Conservation (phyloP, 2,888 invertebrate genomes). For the Trichopoda pennipes region DNA sequence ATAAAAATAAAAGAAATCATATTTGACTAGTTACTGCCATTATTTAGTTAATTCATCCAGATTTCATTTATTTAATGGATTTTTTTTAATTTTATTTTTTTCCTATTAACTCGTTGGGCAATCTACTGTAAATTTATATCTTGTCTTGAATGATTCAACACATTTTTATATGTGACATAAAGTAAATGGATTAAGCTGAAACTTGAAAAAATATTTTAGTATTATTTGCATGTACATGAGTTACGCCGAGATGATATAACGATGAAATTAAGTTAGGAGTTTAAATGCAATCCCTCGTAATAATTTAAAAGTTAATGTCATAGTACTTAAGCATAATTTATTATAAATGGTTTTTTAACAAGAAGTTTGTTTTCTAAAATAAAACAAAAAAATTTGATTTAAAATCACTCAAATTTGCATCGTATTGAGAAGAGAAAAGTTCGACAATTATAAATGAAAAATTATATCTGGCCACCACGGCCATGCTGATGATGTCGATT, state of each 20-base stretch:
- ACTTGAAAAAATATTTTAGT: neutral
- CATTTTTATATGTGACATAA: slow-evolving; percentile 4
- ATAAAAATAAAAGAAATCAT: slow-evolving; percentile 37
- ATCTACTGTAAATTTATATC: slow-evolving; percentile 16
- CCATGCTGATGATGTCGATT: too few relatives aligned
- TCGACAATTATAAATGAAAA: too few relatives aligned
- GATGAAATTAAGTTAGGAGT: too few relatives aligned
- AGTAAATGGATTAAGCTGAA: slow-evolving; percentile 5
- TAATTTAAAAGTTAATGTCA: too few relatives aligned
- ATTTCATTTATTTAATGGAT: slow-evolving; percentile 57
- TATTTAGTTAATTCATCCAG: slow-evolving; percentile 66
- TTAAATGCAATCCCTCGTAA: too few relatives aligned
- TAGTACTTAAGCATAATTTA: too few relatives aligned
- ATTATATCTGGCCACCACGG: too few relatives aligned
- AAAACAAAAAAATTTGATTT: too few relatives aligned
- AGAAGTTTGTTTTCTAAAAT: too few relatives aligned
- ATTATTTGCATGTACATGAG: neutral
- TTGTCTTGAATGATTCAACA: slow-evolving; percentile 27
- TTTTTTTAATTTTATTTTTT: slow-evolving; percentile 12
- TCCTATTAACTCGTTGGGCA: neutral
- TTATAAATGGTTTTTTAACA: too few relatives aligned
- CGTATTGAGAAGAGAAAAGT: too few relatives aligned
- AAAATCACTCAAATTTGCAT: too few relatives aligned
- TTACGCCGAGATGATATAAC: neutral
- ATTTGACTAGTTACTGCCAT: slow-evolving; percentile 45